phyloP scores from a whole-genome alignment of 2,888 invertebrate genomes.

The Pycnomerus fuliginosus region DNA sequence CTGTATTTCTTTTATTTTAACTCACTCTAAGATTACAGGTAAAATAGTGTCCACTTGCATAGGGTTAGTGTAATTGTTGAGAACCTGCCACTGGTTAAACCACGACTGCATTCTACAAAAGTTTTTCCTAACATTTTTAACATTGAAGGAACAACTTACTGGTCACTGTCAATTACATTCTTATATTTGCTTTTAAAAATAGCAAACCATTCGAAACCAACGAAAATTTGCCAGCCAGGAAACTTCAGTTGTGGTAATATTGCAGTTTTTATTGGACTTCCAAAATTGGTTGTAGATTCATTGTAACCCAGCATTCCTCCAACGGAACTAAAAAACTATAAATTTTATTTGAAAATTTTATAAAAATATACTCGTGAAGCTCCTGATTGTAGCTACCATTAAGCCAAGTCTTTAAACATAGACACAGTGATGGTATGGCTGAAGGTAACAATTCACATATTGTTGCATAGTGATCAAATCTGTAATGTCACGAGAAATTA shows the following conservation, averaged over 20 bases:
- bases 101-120: conserved; percentile 62
- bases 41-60: conserved; percentile 63
- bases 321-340: conserved; percentile 38
- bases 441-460: conserved; percentile 68
- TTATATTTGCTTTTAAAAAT: conserved; percentile 56
- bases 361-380: conserved; percentile 46
- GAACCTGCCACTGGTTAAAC: conserved; percentile 72
- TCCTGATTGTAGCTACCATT: conserved; percentile 53
- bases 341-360: conserved; percentile 5
- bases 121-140: background rate
- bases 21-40: conserved; percentile 61
- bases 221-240: conserved; percentile 54
- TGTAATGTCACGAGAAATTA: too few relatives aligned
- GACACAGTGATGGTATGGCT: conserved; percentile 62
- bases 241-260: conserved; percentile 52
- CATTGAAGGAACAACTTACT: conserved; percentile 49
- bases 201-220: conserved; percentile 56
- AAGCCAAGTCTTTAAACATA: conserved; percentile 61
- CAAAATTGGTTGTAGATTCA: conserved; percentile 39
- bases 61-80: conserved; percentile 64
- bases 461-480: conserved; percentile 73
- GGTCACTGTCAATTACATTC: conserved; percentile 56
- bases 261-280: conserved; percentile 13
- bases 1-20: conserved; percentile 28
- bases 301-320: conserved; percentile 52